These are phyloP conservation scores for Pogonus chalceus DNA, from an alignment of 1,140 invertebrate species.

Conservation along the genomic window DNA sequence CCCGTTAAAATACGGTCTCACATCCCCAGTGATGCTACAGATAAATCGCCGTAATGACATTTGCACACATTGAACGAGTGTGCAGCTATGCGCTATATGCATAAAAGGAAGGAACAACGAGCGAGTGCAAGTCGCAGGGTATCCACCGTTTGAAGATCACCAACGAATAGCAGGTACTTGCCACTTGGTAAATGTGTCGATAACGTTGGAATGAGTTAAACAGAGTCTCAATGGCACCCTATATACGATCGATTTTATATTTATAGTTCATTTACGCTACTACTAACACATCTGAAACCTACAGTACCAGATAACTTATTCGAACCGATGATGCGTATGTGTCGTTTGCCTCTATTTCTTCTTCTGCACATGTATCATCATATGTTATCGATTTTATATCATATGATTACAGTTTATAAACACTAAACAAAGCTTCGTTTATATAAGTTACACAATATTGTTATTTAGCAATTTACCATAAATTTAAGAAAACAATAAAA, in stretches of 20 bases:
- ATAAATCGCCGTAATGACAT: not conserved
- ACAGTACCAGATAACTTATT: conserved; percentile 5
- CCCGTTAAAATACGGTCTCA: not conserved
- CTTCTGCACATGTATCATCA: conserved; percentile 1
- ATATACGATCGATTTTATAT: not conserved
- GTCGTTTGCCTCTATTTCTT: not conserved
- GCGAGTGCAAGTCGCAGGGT: not conserved
- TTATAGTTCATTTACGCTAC: conserved; percentile 1
- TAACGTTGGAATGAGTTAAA: not conserved
- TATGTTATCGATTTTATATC: not conserved
- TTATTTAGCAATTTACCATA: too few relatives aligned
- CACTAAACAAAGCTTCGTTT: too few relatives aligned
- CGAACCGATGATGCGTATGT: not conserved
- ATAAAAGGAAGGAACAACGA: too few relatives aligned
- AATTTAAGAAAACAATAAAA: too few relatives aligned
- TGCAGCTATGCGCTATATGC: too few relatives aligned
- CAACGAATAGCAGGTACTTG: not conserved
- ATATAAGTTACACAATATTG: too few relatives aligned
- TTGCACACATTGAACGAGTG: too few relatives aligned
- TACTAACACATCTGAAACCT: not conserved
- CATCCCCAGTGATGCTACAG: not conserved
- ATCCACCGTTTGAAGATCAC: not conserved
- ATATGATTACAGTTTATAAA: too few relatives aligned
- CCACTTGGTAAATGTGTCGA: too few relatives aligned
- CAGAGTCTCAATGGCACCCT: not conserved